Evolutionary conservation across 2,888 invertebrate genomes (phyloP).

Genomic region (Malthinus flaveolus): DNA sequence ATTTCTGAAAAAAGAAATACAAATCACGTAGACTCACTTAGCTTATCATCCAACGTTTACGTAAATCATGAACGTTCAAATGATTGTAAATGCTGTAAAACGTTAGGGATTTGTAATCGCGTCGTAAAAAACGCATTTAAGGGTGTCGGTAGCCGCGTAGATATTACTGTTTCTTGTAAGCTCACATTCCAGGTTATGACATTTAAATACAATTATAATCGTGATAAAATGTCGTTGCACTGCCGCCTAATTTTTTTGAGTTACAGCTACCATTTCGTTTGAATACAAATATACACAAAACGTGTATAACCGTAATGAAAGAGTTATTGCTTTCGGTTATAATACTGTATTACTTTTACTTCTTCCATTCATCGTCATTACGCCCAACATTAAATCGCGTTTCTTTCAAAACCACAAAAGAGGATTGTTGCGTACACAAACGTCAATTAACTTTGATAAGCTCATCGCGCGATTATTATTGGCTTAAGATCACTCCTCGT

Average conservation of each 20-base stretch:
- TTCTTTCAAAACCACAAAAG: constrained; percentile 6
- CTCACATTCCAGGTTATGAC: constrained; percentile 16
- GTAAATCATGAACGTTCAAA: constrained; percentile 1
- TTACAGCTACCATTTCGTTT: constrained; percentile 15
- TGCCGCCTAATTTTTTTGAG: constrained; percentile 18
- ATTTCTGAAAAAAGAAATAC: background rate
- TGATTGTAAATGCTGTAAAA: constrained; percentile 15
- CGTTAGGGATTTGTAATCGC: constrained; percentile 14
- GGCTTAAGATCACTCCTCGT: too few species aligned
- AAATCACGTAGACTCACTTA: constrained; percentile 9
- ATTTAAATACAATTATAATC: constrained; percentile 17
- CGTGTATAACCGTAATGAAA: constrained; percentile 12
- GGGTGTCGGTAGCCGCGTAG: constrained; percentile 23
- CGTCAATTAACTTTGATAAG: too few species aligned
- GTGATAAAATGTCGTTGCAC: constrained; percentile 19
- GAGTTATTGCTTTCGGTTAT: constrained; percentile 14
- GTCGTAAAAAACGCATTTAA: constrained; percentile 22
- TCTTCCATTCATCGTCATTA: constrained; percentile 18
- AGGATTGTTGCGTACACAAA: background rate
- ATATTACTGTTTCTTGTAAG: constrained; percentile 14
- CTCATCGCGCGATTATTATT: too few species aligned
- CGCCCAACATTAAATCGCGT: constrained; percentile 6
- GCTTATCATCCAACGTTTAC: constrained; percentile 9
- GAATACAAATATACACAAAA: background rate
- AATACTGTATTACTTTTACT: constrained; percentile 8